Percentiles rank a stretch among this genome's conserved stretches.
Conservation (phyloP, 2,797 vertebrate genomes). For the Rhynchonycteris naso region DNA sequence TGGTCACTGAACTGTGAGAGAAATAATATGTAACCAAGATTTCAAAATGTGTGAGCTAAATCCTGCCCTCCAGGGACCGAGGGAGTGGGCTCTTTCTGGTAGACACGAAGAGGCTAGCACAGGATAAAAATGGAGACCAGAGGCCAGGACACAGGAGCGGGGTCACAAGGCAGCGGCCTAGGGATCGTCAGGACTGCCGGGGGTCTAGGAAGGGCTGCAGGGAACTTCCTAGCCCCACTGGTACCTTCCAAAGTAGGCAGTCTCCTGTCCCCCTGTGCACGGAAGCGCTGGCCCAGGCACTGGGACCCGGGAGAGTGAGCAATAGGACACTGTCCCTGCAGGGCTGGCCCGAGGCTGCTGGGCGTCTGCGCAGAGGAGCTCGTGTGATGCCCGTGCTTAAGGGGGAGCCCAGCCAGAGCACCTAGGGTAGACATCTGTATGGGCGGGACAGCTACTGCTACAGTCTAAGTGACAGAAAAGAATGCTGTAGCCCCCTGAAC, state of each 20-base stretch:
- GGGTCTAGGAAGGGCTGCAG: neutral
- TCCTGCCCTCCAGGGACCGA: neutral
- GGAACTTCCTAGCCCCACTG: neutral
- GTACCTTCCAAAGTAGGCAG: neutral
- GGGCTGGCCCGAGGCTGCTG: neutral
- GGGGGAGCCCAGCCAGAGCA: neutral
- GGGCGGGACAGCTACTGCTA: neutral
- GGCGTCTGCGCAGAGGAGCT: neutral
- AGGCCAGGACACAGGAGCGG: neutral
- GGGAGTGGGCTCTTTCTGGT: neutral
- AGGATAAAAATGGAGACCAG: neutral
- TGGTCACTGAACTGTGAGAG: neutral
- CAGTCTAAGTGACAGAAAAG: neutral
- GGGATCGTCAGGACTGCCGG: neutral
- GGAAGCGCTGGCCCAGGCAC: neutral
- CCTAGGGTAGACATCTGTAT: neutral
- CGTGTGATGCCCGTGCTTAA: neutral
- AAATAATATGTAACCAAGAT: neutral
- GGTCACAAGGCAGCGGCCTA: neutral
- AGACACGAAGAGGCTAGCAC: neutral
- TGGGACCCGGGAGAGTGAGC: neutral
- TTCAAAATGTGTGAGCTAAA: neutral
- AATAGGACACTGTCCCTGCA: neutral
- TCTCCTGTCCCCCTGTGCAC: neutral
- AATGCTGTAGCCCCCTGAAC: fast-evolving